Evolutionary conservation across 1,140 invertebrate genomes (phyloP).

Genomic region (Ganaspis sp.): DNA sequence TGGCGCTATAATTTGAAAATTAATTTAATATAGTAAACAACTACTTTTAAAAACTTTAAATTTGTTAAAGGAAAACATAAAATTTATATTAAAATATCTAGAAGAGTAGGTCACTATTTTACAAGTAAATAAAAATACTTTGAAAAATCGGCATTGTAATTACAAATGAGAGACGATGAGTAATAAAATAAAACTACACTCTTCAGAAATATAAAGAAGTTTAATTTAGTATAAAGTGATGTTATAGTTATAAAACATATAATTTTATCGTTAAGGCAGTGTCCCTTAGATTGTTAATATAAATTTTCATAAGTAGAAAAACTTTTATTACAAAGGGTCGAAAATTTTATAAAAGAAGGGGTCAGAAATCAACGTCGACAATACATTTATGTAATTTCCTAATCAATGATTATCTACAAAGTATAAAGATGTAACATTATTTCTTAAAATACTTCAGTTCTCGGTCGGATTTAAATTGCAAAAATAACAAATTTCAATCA

Average conservation of each 20-base stretch:
- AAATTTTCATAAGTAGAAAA: conserved; percentile 28
- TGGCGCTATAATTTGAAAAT: too few species aligned
- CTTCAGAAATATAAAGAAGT: conserved; percentile 35
- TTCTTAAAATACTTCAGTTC: background rate
- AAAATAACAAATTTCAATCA: background rate
- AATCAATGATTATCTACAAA: conserved; percentile 1
- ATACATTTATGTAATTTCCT: background rate
- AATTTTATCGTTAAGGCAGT: conserved; percentile 44
- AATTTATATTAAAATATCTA: too few species aligned
- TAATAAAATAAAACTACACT: conserved; percentile 16
- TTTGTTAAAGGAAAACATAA: too few species aligned
- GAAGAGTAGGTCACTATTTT: too few species aligned
- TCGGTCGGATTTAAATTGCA: conserved; percentile 1
- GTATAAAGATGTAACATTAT: background rate
- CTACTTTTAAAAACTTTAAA: too few species aligned
- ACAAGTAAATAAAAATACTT: too few species aligned
- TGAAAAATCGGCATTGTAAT: too few species aligned
- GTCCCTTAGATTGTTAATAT: background rate
- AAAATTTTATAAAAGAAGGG: background rate
- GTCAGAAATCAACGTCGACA: background rate
- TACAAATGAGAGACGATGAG: too few species aligned
- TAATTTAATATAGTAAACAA: too few species aligned
- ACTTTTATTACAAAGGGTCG: conserved; percentile 16
- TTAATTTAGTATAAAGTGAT: conserved; percentile 43
- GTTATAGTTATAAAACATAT: conserved; percentile 54